Evolutionary conservation across 2,888 invertebrate species (phyloP).

Genomic region (Chironomus tentans): DNA sequence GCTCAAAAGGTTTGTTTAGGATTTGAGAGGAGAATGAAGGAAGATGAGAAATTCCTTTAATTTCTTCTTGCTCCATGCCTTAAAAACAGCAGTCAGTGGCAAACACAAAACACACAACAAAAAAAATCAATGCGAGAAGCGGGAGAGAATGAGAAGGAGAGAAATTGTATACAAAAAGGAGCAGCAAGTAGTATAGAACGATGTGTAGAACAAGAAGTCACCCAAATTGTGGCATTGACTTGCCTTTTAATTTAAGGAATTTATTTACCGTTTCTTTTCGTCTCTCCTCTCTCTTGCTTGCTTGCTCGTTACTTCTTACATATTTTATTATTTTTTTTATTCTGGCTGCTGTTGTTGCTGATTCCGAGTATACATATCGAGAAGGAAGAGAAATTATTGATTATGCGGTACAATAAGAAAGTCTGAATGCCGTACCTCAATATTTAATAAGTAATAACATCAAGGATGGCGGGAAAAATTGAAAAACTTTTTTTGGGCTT

Average conservation of each 20-base stretch:
- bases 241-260: slow-evolving; percentile 20
- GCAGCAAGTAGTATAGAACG: not conserved
- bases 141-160: not conserved
- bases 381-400: not conserved
- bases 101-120: too few species aligned
- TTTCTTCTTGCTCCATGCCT: not conserved
- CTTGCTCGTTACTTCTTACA: not conserved
- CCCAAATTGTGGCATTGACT: not conserved
- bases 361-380: not conserved
- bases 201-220: not conserved
- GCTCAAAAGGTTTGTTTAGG: not conserved
- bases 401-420: not conserved
- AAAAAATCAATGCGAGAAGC: not conserved
- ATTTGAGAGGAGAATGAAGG: too few species aligned
- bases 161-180: not conserved
- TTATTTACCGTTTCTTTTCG: slow-evolving; percentile 11
- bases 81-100: too few species aligned
- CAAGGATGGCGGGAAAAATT: too few species aligned
- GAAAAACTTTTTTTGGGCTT: too few species aligned
- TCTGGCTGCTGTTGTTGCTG: not conserved
- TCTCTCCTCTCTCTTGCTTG: not conserved
- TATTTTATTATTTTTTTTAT: not conserved
- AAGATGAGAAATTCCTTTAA: not conserved
- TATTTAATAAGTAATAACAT: too few species aligned
- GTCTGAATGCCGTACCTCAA: not conserved